phyloP scores from a whole-genome alignment of 2,797 vertebrate genomes.

The Numenius phaeopus region DNA sequence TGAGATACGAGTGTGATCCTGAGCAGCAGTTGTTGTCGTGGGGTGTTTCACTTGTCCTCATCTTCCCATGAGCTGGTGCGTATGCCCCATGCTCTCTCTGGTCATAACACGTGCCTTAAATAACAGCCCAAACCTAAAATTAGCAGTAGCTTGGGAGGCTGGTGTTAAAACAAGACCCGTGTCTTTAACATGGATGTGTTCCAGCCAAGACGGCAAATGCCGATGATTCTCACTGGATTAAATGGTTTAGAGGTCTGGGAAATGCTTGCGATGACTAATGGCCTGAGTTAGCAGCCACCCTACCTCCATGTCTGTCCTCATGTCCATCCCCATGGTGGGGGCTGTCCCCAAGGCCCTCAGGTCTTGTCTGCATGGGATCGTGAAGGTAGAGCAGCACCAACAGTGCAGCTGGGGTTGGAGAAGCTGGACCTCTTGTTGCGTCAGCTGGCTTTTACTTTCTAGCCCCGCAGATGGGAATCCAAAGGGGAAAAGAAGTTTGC shows the following conservation, averaged over 20 bases:
- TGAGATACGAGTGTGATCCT: not conserved
- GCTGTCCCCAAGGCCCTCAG: not conserved
- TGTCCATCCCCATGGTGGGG: not conserved
- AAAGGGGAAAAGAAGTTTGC: not conserved
- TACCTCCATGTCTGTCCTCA: fast-evolving
- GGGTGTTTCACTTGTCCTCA: not conserved
- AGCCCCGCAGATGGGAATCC: not conserved
- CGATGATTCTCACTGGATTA: not conserved
- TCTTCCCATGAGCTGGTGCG: not conserved
- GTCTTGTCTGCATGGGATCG: fast-evolving
- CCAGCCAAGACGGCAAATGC: conserved; percentile 7
- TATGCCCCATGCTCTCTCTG: not conserved
- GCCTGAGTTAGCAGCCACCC: not conserved
- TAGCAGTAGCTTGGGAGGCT: conserved; percentile 6
- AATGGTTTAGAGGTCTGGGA: conserved; percentile 12
- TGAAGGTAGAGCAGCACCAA: not conserved
- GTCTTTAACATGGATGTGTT: not conserved
- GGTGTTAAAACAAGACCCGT: not conserved
- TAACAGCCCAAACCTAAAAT: conserved; percentile 43
- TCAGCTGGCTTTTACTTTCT: not conserved
- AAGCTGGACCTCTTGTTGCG: not conserved
- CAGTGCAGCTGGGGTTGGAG: not conserved
- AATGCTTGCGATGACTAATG: not conserved
- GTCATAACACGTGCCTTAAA: not conserved
- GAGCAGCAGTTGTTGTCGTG: not conserved